Conservation (phyloP, 2,888 invertebrate genomes). For the Rhagium mordax region DNA sequence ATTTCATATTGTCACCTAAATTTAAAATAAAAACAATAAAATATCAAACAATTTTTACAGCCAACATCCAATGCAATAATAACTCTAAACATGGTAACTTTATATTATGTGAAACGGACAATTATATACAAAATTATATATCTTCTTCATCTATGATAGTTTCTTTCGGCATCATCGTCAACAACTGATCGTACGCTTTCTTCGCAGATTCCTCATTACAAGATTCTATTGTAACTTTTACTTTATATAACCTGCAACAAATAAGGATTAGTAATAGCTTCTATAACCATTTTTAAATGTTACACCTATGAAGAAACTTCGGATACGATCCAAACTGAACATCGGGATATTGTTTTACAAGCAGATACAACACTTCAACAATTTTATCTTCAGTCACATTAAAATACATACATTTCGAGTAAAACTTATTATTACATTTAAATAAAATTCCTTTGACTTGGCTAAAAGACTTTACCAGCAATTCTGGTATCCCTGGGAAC, state of each 20-base stretch:
- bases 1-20: too few relatives aligned
- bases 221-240: slow-evolving; percentile 72
- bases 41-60: too few relatives aligned
- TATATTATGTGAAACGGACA: not conserved
- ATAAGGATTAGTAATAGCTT: not conserved
- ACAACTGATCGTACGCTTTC: slow-evolving; percentile 67
- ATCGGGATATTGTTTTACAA: slow-evolving; percentile 70
- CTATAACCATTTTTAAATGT: not conserved
- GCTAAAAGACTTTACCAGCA: slow-evolving; percentile 68
- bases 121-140: slow-evolving; percentile 15
- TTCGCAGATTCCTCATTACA: slow-evolving; percentile 63
- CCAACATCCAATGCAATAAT: too few relatives aligned
- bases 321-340: slow-evolving; percentile 74
- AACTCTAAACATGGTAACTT: not conserved
- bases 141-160: slow-evolving; percentile 53
- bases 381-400: slow-evolving; percentile 70
- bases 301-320: slow-evolving; percentile 68
- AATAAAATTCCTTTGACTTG: slow-evolving; percentile 65
- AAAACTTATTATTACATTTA: slow-evolving; percentile 66
- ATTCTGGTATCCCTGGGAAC: slow-evolving; percentile 80
- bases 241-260: slow-evolving; percentile 69
- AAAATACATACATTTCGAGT: slow-evolving; percentile 68
- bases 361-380: slow-evolving; percentile 65
- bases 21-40: too few relatives aligned
- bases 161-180: slow-evolving; percentile 62